A percentile compares a stretch with the other conserved stretches of the same genome.
These are phyloP conservation scores for Nipponacmea schrenckii DNA, from an alignment of 2,888 invertebrate genomes.

Conservation along the genomic window DNA sequence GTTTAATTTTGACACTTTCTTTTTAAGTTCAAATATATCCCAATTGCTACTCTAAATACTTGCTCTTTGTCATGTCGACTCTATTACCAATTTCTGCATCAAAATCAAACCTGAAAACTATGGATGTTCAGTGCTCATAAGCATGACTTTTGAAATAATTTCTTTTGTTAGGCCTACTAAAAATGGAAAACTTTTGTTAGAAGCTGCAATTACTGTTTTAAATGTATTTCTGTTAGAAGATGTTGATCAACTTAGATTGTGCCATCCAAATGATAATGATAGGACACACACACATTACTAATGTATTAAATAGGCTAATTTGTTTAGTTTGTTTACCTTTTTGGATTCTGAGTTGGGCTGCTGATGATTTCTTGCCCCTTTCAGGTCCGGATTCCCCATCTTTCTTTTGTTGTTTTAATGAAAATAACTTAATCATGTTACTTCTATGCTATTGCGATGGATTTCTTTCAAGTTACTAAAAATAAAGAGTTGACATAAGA, in stretches of 20 bases:
- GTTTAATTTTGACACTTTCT: no score
- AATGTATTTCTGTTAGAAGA: slow-evolving; percentile 3
- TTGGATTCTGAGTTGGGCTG: slow-evolving; percentile 95
- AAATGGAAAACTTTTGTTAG: not conserved
- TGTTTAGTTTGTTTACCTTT: slow-evolving; percentile 78
- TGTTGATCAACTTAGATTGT: not conserved
- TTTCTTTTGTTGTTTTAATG: slow-evolving; percentile 97
- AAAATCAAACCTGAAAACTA: no score
- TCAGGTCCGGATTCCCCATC: slow-evolving; percentile 74
- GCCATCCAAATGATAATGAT: not conserved
- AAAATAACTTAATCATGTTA: slow-evolving; percentile 95
- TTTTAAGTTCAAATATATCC: no score
- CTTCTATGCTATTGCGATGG: slow-evolving; percentile 2
- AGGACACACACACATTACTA: not conserved
- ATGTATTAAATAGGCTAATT: no score
- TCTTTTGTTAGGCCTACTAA: no score
- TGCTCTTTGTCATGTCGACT: no score
- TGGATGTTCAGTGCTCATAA: no score
- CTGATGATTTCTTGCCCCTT: slow-evolving; percentile 83
- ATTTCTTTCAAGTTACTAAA: slow-evolving; percentile 2
- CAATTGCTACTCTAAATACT: not conserved
- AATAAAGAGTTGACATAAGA: not conserved
- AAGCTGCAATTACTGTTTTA: not conserved
- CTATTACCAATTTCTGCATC: no score
- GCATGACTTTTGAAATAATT: no score